Conservation (phyloP, 92 coral and sea anemone species). For the Paramuricea clavata region DNA sequence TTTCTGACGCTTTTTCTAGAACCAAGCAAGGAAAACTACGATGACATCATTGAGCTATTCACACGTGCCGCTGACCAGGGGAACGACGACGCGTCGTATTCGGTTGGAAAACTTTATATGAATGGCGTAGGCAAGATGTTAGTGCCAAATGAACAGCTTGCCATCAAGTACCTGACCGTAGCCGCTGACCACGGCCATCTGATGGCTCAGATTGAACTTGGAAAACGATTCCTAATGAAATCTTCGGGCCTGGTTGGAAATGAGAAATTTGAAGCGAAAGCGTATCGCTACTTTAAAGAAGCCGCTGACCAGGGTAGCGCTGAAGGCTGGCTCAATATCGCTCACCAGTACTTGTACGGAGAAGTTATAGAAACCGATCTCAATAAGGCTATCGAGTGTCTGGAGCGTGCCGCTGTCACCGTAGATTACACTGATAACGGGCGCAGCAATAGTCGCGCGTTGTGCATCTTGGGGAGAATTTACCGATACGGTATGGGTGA, state of each 20-base stretch:
- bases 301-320: slow-evolving; percentile 54
- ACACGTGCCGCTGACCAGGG: slow-evolving; percentile 44
- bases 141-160: slow-evolving; percentile 32
- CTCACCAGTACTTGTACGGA: slow-evolving; percentile 40
- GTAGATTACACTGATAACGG: slow-evolving; percentile 51
- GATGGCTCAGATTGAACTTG: slow-evolving; percentile 51
- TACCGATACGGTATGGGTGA: slow-evolving; percentile 44
- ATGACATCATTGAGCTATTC: slow-evolving; percentile 43
- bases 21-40: slow-evolving; percentile 15
- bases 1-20: slow-evolving; percentile 39
- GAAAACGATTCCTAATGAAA: slow-evolving; percentile 26
- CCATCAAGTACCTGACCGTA: slow-evolving; percentile 32
- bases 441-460: slow-evolving; percentile 42
- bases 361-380: slow-evolving; percentile 49
- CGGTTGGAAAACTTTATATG: slow-evolving; percentile 37
- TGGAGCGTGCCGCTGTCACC: slow-evolving; percentile 51
- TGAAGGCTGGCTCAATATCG: slow-evolving; percentile 49
- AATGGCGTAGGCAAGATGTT: slow-evolving; percentile 33
- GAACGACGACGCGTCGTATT: slow-evolving; percentile 42
- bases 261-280: slow-evolving; percentile 49
- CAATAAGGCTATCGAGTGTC: slow-evolving; percentile 34
- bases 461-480: slow-evolving; percentile 43
- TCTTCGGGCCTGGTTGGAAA: slow-evolving; percentile 41
- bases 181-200: slow-evolving; percentile 51
- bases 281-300: slow-evolving; percentile 40